These are phyloP conservation scores for Bradysia coprophila DNA, from an alignment of 1,140 invertebrate species.

Conservation along the genomic window DNA sequence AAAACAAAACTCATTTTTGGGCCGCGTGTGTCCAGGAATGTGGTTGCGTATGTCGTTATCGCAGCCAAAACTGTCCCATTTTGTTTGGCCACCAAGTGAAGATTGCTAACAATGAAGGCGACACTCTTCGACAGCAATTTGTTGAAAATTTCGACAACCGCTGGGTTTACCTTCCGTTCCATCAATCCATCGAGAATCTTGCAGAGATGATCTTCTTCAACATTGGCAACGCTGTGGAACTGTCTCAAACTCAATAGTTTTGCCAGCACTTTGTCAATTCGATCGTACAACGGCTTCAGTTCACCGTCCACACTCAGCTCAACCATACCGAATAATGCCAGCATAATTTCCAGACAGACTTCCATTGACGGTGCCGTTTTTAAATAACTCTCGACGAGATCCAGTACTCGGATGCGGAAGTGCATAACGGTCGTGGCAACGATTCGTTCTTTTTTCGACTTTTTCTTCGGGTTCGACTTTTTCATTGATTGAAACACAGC, in stretches of 20 bases:
- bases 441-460: slow-evolving; percentile 41
- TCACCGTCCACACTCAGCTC: slow-evolving; percentile 41
- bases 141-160: slow-evolving; percentile 6
- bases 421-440: slow-evolving; percentile 43
- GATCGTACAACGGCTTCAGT: slow-evolving; percentile 42
- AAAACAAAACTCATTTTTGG: slow-evolving; percentile 6
- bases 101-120: slow-evolving; percentile 6
- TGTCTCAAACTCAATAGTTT: slow-evolving; percentile 38
- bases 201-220: slow-evolving; percentile 33
- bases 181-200: slow-evolving; percentile 24
- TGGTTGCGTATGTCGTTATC: slow-evolving; percentile 4
- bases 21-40: slow-evolving; percentile 9
- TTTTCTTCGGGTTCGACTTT: slow-evolving; percentile 16
- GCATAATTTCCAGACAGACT: slow-evolving; percentile 41
- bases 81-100: background rate
- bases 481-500: slow-evolving; percentile 45
- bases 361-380: slow-evolving; percentile 44
- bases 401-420: slow-evolving; percentile 46
- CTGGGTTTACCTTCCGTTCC: slow-evolving; percentile 6
- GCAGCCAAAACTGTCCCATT: slow-evolving; percentile 2
- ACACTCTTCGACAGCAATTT: slow-evolving; percentile 7
- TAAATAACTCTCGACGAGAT: slow-evolving; percentile 49
- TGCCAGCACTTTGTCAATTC: slow-evolving; percentile 37
- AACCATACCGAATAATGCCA: slow-evolving; percentile 38
- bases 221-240: slow-evolving; percentile 33